phyloP scores from a whole-genome alignment of 2,888 invertebrate species.

The Fragum fragum region DNA sequence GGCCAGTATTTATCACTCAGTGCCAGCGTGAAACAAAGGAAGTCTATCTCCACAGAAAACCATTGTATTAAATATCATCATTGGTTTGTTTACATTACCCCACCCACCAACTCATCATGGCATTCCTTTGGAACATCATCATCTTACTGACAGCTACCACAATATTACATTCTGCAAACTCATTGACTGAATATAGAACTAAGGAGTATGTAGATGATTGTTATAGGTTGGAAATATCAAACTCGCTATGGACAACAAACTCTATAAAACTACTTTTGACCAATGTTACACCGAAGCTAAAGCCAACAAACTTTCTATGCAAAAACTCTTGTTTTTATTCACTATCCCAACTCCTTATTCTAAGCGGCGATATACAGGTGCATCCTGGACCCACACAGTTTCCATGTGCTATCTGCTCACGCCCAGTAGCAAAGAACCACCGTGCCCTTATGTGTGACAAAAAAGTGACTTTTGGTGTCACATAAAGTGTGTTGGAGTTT shows the following conservation, averaged over 20 bases:
- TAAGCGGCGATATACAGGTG: constrained; percentile 35
- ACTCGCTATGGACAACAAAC: not conserved
- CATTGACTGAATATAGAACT: not conserved
- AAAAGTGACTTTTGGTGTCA: constrained; percentile 42
- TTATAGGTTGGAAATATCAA: not conserved
- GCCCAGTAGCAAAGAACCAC: constrained; percentile 36
- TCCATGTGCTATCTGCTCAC: constrained; percentile 20
- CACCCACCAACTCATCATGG: too few relatives aligned
- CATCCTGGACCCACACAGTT: constrained; percentile 23
- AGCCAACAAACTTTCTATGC: not conserved
- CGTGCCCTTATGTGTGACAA: constrained; percentile 33
- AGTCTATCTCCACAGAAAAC: too few relatives aligned
- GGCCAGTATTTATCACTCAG: too few relatives aligned
- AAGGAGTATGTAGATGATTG: constrained; percentile 9
- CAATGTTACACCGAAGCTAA: not conserved
- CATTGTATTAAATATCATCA: too few relatives aligned
- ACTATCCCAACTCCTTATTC: constrained; percentile 25
- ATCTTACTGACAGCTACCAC: not conserved
- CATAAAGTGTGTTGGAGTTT: constrained; percentile 36
- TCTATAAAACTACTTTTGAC: not conserved
- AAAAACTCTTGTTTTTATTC: not conserved
- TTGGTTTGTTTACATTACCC: too few relatives aligned
- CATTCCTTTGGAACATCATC: not conserved
- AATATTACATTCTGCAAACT: constrained; percentile 3
- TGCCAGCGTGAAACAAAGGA: too few relatives aligned